Conservation (phyloP, 2,113 vertebrate species). For the Hepsetus odoe region DNA sequence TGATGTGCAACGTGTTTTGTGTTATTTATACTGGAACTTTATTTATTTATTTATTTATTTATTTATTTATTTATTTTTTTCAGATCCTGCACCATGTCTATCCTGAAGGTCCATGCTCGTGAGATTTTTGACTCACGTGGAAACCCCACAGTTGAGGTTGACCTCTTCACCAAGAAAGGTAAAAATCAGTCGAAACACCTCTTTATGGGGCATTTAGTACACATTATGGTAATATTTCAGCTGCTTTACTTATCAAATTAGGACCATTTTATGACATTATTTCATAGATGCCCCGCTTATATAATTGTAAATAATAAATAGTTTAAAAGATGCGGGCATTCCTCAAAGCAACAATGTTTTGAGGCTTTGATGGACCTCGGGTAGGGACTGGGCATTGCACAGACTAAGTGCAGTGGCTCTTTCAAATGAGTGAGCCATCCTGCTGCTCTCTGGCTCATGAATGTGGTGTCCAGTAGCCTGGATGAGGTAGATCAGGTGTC, state of each 20-base stretch:
- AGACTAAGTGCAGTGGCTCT: background rate
- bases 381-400: background rate
- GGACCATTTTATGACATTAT: too few species aligned
- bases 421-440: conserved; percentile 21
- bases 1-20: background rate
- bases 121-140: conserved; percentile 98
- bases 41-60: background rate
- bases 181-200: background rate
- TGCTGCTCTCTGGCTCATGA: conserved; percentile 16
- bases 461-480: conserved; percentile 42
- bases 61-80: background rate
- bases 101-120: conserved; percentile 87
- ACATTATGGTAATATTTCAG: background rate
- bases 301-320: too few species aligned
- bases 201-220: too few species aligned
- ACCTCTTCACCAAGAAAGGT: conserved; percentile 92
- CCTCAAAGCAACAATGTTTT: background rate
- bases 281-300: too few species aligned
- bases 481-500: conserved; percentile 59
- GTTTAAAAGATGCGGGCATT: background rate
- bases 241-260: background rate
- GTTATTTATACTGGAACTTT: background rate
- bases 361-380: background rate
- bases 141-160: conserved; percentile 97
- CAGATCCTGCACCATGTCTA: conserved; percentile 87